These are phyloP conservation scores for Colinus virginianus DNA, from an alignment of 2,113 vertebrate species.

Conservation along the genomic window DNA sequence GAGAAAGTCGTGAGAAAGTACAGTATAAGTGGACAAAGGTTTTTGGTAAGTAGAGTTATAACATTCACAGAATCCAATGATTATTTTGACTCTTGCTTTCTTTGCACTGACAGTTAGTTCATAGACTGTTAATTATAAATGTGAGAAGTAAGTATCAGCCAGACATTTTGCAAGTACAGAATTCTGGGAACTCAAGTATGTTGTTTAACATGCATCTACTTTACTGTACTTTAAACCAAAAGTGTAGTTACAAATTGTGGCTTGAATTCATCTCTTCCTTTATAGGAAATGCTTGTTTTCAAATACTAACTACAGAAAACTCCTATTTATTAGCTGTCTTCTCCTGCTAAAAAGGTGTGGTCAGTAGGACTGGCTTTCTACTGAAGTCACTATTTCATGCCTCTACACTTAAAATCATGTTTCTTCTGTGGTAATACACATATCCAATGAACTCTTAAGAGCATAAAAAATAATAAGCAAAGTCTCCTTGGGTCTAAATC, in stretches of 20 bases:
- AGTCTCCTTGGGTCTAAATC: neutral
- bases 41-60: slow-evolving; percentile 86
- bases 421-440: neutral
- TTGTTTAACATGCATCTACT: neutral
- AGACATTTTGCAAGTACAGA: neutral
- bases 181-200: neutral
- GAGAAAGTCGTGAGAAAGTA: slow-evolving; percentile 87
- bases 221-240: neutral
- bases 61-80: neutral
- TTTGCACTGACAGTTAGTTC: neutral
- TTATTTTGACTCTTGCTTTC: neutral
- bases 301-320: neutral
- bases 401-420: neutral
- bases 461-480: neutral
- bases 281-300: neutral
- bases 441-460: neutral
- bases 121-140: neutral
- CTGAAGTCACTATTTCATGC: neutral
- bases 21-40: slow-evolving; percentile 87
- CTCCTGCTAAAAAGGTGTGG: neutral
- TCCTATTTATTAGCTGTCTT: neutral
- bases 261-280: neutral
- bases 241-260: neutral
- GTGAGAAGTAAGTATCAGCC: neutral
- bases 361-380: neutral